These are phyloP conservation scores for Periophthalmus modestus DNA, from an alignment of 2,113 vertebrate genomes.

Conservation along the genomic window DNA sequence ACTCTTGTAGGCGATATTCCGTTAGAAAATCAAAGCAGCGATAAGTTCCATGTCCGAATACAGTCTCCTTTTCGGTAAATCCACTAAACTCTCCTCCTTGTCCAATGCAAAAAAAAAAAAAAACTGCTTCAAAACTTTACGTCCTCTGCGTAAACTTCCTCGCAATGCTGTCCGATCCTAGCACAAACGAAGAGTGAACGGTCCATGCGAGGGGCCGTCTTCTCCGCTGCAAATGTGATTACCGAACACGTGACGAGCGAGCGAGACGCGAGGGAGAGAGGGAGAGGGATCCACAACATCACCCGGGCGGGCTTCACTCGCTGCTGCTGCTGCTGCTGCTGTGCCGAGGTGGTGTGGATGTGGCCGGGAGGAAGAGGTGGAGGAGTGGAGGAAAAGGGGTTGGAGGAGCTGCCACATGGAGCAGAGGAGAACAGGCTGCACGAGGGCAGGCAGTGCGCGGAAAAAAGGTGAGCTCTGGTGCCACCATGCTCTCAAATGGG, in stretches of 20 bases:
- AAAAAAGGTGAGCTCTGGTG: constrained; percentile 74
- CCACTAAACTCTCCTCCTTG: constrained; percentile 6
- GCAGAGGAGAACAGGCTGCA: constrained; percentile 24
- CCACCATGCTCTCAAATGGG: constrained; percentile 72
- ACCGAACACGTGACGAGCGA: constrained; percentile 70
- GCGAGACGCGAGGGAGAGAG: background rate
- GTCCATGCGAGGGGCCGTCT: constrained; percentile 43
- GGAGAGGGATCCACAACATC: constrained; percentile 15
- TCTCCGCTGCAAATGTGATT: constrained; percentile 63
- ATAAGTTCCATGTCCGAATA: constrained; percentile 72
- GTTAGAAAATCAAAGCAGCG: constrained; percentile 20
- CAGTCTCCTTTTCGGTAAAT: constrained; percentile 1
- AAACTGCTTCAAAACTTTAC: constrained; percentile 24
- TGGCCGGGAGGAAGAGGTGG: background rate
- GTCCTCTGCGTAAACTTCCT: constrained; percentile 29
- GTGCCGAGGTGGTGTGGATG: constrained; percentile 1
- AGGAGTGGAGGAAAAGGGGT: constrained; percentile 20
- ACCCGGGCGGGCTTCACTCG: constrained; percentile 2
- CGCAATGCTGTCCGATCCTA: background rate
- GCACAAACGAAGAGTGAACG: constrained; percentile 14
- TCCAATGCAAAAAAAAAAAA: background rate
- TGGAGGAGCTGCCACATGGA: constrained; percentile 29
- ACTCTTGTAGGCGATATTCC: constrained; percentile 29
- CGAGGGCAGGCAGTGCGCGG: constrained; percentile 16
- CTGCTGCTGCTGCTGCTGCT: constrained; percentile 30